Conservation (phyloP, 2,888 invertebrate genomes). For the Pyrrhosoma nymphula region DNA sequence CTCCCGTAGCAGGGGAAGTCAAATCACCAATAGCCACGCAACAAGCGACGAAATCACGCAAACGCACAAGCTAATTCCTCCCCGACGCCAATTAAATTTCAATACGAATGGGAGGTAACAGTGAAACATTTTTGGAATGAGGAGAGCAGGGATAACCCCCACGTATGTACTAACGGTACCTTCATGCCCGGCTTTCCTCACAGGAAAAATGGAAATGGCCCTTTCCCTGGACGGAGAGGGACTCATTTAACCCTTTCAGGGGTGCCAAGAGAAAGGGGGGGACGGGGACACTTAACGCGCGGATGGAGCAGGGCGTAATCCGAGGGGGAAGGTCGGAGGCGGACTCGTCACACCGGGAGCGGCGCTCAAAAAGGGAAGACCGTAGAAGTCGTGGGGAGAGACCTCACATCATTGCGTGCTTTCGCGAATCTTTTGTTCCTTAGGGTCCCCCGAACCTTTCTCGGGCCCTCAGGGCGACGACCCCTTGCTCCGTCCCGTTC, state of each 20-base stretch:
- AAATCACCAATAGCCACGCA: neutral
- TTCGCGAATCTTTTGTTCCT: neutral
- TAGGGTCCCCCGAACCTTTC: neutral
- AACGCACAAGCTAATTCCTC: neutral
- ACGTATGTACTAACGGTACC: neutral
- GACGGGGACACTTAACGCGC: neutral
- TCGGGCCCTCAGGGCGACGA: slow-evolving; percentile 15
- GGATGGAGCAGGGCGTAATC: neutral
- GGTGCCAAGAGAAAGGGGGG: neutral
- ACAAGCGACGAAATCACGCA: neutral
- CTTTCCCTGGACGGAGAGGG: neutral
- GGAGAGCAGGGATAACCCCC: neutral
- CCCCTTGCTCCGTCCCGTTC: neutral
- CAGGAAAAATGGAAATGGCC: neutral
- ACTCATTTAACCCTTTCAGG: slow-evolving; percentile 8
- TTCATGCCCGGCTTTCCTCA: neutral
- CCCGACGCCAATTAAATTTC: neutral
- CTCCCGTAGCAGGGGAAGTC: neutral
- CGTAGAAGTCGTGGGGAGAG: too few species aligned
- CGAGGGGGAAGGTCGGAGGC: neutral
- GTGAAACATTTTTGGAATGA: neutral
- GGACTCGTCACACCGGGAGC: neutral
- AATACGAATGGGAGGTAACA: neutral
- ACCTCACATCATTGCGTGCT: slow-evolving; percentile 37
- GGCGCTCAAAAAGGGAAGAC: neutral